phyloP scores from a whole-genome alignment of 2,113 vertebrate species.

The Ariopsis seemanni region DNA sequence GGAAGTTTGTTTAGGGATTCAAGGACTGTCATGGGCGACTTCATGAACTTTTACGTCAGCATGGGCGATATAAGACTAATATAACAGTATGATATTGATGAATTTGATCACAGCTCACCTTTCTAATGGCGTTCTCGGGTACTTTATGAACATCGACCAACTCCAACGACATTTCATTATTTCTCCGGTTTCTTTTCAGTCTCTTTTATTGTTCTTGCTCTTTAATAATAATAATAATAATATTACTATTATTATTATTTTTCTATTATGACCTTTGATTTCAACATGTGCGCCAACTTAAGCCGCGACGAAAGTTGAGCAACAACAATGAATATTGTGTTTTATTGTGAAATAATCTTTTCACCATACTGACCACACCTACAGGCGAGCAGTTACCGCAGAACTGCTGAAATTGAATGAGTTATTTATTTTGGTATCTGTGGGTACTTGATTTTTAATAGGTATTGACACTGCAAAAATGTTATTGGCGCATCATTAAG shows the following conservation, averaged over 20 bases:
- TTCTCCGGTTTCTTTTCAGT: not conserved
- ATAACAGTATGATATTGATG: too few relatives aligned
- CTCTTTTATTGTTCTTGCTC: not conserved
- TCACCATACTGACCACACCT: not conserved
- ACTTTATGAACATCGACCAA: not conserved
- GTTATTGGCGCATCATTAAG: conserved; percentile 6
- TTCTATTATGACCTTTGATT: not conserved
- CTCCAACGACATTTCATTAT: not conserved
- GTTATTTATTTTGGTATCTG: not conserved
- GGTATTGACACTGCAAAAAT: conserved; percentile 19
- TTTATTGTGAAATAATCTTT: not conserved
- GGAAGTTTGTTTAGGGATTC: too few relatives aligned
- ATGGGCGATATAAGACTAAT: too few relatives aligned
- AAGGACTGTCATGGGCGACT: too few relatives aligned
- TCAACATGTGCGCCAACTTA: not conserved
- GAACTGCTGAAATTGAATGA: not conserved
- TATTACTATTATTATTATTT: not conserved
- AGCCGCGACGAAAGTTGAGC: not conserved
- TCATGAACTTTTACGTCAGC: not conserved
- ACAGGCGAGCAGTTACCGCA: not conserved
- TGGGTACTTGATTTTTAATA: conserved; percentile 23
- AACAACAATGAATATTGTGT: not conserved
- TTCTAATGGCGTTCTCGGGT: not conserved
- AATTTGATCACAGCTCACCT: not conserved
- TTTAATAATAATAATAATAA: too few relatives aligned